Evolutionary conservation across 2,888 invertebrate species (phyloP).

Genomic region (Polydrusus tereticollis): DNA sequence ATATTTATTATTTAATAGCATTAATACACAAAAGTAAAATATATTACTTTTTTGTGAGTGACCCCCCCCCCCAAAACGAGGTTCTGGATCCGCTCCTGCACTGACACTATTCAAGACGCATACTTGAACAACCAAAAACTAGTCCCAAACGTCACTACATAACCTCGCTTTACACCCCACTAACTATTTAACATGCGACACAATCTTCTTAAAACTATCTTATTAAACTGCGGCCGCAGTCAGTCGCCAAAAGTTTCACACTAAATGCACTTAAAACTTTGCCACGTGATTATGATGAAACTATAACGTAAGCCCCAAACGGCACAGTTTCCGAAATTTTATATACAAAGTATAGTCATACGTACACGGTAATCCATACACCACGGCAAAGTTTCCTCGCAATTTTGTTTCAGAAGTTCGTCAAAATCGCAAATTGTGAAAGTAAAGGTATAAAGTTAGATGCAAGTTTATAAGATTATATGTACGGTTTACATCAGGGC

Average conservation of each 20-base stretch:
- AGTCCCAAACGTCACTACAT: too few species aligned
- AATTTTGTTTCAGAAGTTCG: constrained; percentile 7
- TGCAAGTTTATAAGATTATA: neutral
- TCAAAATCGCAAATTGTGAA: constrained; percentile 3
- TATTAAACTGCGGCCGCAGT: neutral
- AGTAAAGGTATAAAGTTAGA: neutral
- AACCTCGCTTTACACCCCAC: too few species aligned
- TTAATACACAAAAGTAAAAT: too few species aligned
- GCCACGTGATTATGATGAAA: neutral
- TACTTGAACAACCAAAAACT: too few species aligned
- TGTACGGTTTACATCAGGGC: neutral
- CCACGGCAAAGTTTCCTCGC: constrained; percentile 15
- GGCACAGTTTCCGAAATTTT: constrained; percentile 1
- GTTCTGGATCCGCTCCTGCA: too few species aligned
- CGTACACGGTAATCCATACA: neutral
- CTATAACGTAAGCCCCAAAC: constrained; percentile 5
- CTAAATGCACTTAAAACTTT: neutral
- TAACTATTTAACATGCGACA: neutral
- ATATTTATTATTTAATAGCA: too few species aligned
- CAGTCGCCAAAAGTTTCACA: neutral
- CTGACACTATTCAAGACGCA: too few species aligned
- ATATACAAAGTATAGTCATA: neutral
- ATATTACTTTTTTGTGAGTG: too few species aligned
- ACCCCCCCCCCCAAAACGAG: too few species aligned
- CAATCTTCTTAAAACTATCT: neutral